phyloP scores from a whole-genome alignment of 2,888 invertebrate species.

The Chloroclysta siterata region DNA sequence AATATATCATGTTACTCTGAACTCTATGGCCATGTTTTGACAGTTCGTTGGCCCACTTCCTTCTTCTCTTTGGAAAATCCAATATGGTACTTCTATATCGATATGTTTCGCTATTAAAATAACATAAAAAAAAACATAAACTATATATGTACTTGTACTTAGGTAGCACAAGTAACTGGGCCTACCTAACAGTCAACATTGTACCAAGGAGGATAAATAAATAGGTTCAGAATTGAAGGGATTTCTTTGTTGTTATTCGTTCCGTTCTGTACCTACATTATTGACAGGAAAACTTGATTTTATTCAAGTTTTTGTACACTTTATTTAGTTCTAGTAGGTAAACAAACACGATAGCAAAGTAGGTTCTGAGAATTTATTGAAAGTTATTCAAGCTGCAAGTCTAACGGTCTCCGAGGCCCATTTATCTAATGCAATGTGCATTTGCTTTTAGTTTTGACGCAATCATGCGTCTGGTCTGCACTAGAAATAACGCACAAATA shows the following conservation, averaged over 20 bases:
- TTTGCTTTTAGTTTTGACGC: constrained; percentile 80
- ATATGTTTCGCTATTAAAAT: too few relatives aligned
- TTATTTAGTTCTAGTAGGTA: background rate
- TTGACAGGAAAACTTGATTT: background rate
- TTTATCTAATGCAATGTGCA: constrained; percentile 79
- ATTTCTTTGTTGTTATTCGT: too few relatives aligned
- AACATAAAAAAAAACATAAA: too few relatives aligned
- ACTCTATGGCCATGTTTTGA: too few relatives aligned
- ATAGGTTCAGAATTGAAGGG: too few relatives aligned
- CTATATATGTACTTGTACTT: too few relatives aligned
- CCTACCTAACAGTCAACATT: too few relatives aligned
- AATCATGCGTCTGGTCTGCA: constrained; percentile 61
- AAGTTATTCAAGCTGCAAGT: constrained; percentile 5
- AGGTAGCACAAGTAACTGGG: too few relatives aligned
- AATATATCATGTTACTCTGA: too few relatives aligned
- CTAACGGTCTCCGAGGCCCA: constrained; percentile 30
- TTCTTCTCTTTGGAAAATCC: too few relatives aligned
- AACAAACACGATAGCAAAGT: background rate
- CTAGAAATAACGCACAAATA: constrained; percentile 82
- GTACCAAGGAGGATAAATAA: background rate
- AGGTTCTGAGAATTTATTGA: background rate
- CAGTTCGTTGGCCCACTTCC: too few relatives aligned
- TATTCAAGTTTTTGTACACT: background rate
- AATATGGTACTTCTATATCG: too few relatives aligned
- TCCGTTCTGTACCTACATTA: background rate